A percentile compares a stretch with the other conserved stretches of the same genome.
These are phyloP conservation scores for Homalodisca vitripennis DNA, from an alignment of 1,140 invertebrate species.

Conservation along the genomic window DNA sequence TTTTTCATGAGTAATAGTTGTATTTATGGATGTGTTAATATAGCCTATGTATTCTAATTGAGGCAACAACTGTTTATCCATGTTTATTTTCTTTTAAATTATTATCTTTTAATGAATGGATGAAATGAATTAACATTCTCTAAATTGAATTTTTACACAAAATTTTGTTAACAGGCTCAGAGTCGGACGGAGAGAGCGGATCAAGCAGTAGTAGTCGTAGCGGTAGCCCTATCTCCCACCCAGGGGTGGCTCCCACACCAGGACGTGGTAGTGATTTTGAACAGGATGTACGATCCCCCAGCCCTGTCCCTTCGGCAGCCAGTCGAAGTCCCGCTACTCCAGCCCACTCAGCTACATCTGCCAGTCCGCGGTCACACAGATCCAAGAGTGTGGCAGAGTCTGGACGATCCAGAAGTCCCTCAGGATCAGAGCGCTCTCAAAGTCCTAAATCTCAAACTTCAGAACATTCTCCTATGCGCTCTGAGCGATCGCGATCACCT, in stretches of 20 bases:
- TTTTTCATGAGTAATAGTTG: too few relatives aligned
- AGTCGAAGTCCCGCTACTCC: conserved; percentile 15
- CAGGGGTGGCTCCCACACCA: not conserved
- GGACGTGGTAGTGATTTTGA: not conserved
- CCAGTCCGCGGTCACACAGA: conserved; percentile 23
- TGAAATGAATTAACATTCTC: too few relatives aligned
- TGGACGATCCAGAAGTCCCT: conserved; percentile 19
- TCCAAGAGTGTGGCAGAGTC: conserved; percentile 24
- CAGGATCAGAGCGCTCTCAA: conserved; percentile 19
- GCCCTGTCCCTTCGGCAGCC: conserved; percentile 8
- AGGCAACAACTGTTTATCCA: too few relatives aligned
- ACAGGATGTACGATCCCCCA: conserved; percentile 5
- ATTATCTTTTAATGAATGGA: too few relatives aligned
- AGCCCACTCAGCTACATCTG: conserved; percentile 24
- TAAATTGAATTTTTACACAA: too few relatives aligned
- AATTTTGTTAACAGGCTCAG: conserved; percentile 28
- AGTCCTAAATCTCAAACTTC: conserved; percentile 7
- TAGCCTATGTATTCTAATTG: too few relatives aligned
- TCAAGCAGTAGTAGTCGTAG: conserved; percentile 34
- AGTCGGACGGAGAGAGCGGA: conserved; percentile 33
- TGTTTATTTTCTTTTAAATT: too few relatives aligned
- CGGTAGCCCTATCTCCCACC: conserved; percentile 26
- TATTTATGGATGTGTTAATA: too few relatives aligned
- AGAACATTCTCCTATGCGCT: not conserved
- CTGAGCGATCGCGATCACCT: conserved; percentile 6